Evolutionary conservation across 1,140 invertebrate genomes (phyloP), one percentile per base, ranked within the genome.

Genomic region (Hyposmocoma kahamanoa): DNA sequence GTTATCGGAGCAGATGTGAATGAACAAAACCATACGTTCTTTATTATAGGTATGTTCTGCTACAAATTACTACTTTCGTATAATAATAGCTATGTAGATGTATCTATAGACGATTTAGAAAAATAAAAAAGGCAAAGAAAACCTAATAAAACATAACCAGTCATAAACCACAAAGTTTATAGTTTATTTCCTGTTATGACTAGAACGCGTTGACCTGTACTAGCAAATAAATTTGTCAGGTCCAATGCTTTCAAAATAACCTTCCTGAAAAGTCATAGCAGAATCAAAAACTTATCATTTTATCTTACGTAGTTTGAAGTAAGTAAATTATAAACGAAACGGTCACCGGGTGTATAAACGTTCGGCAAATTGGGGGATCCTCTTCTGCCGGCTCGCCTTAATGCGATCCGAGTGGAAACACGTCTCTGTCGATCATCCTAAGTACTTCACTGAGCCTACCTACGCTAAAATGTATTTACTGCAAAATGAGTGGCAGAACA

Each of bases 351-450:
- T 41, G 51, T 64, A 67, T 67, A 72, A 75, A 67, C 53, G 59
- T 56, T n/a, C 61, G 59, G 55, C 58, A 61, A 72, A 71, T 68
- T 71, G 65, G 60, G 50, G 50, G 44, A 71, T 63, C 62, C 72
- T 68, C 65, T 59, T 69, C 63, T 46, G 53, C 38, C 24, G 42
- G 44, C 17, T 22, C 34, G 20, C 26, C 38, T 53, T 62, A 68
- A 69, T 67, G 54, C 54, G 57, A 59, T 42, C 57, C 53, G 53
- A 60, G 49, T 50, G 61, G 52, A 56, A 62, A 65, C 56, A 60
- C 47, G 62, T 56, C 59, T 13, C 43, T 50, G 47, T 44, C 50
- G 48, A 56, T 47, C 53, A 48, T 53, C 52, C 42, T 42, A n/a
- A n/a, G n/a, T n/a, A n/a, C n/a, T n/a, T n/a, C n/a, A n/a, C n/a